phyloP scores from a whole-genome alignment of 2,888 invertebrate genomes.

The Tillus elongatus region DNA sequence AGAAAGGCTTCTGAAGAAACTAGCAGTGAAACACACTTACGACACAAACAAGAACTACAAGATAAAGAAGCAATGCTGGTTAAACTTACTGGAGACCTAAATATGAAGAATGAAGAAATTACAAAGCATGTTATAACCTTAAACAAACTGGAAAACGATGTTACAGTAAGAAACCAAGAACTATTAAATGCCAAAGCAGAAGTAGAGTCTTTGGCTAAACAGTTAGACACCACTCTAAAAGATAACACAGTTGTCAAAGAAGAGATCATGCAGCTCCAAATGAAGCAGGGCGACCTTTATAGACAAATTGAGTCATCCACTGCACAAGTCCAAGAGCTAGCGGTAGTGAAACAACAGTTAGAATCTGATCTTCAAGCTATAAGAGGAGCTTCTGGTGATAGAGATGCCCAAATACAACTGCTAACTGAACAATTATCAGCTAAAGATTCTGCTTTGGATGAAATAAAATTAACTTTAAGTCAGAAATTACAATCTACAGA shows the following conservation, averaged over 20 bases:
- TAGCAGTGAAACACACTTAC: constrained; percentile 20
- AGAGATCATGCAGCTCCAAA: constrained; percentile 17
- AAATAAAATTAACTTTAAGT: constrained; percentile 23
- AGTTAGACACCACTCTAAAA: constrained; percentile 11
- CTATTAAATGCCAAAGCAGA: constrained; percentile 26
- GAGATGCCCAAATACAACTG: constrained; percentile 29
- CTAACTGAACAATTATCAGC: constrained; percentile 26
- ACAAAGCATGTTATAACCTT: constrained; percentile 18
- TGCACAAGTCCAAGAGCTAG: constrained; percentile 43
- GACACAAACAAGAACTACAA: constrained; percentile 19
- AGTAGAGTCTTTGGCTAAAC: constrained; percentile 19
- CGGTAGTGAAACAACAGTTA: constrained; percentile 21
- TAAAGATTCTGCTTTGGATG: constrained; percentile 27
- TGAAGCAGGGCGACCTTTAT: constrained; percentile 16
- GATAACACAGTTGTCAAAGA: constrained; percentile 13
- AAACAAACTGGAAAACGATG: constrained; percentile 25
- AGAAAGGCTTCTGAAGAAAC: no score
- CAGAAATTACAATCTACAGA: constrained; percentile 30
- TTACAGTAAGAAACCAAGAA: constrained; percentile 21
- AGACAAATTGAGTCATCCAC: constrained; percentile 16
- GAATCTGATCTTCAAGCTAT: constrained; percentile 19
- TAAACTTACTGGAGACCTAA: constrained; percentile 24
- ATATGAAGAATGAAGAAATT: constrained; percentile 27
- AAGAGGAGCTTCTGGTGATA: constrained; percentile 27
- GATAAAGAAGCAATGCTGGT: constrained; percentile 24